Base-by-base conservation (phyloP, 2,113 vertebrate genomes). In the Rhagologus leucostigma region DNA sequence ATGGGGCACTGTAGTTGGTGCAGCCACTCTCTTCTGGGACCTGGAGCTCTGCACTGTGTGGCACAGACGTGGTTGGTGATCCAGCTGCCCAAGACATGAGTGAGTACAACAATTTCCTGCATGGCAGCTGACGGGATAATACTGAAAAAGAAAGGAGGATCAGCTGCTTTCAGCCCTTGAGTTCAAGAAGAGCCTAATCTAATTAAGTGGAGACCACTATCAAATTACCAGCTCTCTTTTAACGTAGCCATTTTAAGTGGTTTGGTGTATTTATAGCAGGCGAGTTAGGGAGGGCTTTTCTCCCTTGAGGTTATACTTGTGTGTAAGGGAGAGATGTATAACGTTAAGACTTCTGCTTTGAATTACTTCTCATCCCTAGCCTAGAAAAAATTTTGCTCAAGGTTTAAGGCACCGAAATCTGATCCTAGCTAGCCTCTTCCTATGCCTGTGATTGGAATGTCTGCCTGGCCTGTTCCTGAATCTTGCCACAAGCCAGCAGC, bases 161-260 rank as follows among this genome's bases (percentile, higher is more conserved):
- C 52, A 75, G 64, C 79, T 84, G 76, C 88, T 89, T 90, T 67
- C 62, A 93, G 80, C 33, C 55, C 53, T 81, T 53, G 56, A 95
- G 53, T 95, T 96, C 65, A 93, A 88, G 86, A 95, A 92, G 17
- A 86, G 69, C 68, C 62, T 93, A 93, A 96, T 95, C 90, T 96
- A 96, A 97, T 97, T 96, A 96, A 94, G 80, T 62, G 80, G 92
- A 96, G 90, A 92, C 92, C 80, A 93, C 92, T 93, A 88, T 95
- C 80, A 96, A 95, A 94, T 96, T 96, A 96, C 88, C 88, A 88
- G 68, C 71, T 89, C 70, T 96, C 86, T 93, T 96, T 93, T 73
- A 96, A 92, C 17, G 0, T 76, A 82, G 90, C 73, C 90, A 62
- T 96, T 96, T 95, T n/a, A 87, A 95, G 80, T 89, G 80, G 49